Percentiles rank a stretch among this genome's conserved stretches.
These are phyloP conservation scores for Drosophila arawakana DNA, from an alignment of 1,140 invertebrate genomes.

Conservation along the genomic window DNA sequence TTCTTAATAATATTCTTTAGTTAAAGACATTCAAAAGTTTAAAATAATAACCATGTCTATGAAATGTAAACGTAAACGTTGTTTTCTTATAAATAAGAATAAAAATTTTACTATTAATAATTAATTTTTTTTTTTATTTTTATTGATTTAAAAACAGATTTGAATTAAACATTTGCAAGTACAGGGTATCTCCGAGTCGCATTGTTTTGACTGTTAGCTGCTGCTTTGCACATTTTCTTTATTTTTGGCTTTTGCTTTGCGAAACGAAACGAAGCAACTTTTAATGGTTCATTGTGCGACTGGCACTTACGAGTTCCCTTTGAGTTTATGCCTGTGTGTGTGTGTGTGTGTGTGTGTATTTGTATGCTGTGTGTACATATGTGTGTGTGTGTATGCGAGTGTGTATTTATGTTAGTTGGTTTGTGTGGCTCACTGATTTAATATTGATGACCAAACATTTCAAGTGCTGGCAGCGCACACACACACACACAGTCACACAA, in stretches of 20 bases:
- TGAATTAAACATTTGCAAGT: background rate
- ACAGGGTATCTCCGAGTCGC: constrained; percentile 7
- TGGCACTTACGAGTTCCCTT: constrained; percentile 54
- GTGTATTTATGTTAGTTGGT: constrained; percentile 42
- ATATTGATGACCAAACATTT: constrained; percentile 81
- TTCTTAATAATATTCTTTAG: too few species aligned
- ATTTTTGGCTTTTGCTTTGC: constrained; percentile 45
- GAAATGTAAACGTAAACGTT: too few species aligned
- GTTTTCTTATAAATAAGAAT: too few species aligned
- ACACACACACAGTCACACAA: constrained; percentile 11
- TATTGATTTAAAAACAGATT: too few species aligned
- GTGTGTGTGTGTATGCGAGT: background rate
- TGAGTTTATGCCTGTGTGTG: constrained; percentile 15
- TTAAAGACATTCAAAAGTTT: too few species aligned
- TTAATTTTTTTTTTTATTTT: too few species aligned
- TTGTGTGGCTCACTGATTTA: constrained; percentile 70
- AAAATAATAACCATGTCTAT: too few species aligned
- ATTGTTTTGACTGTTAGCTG: background rate
- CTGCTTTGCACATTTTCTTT: constrained; percentile 18
- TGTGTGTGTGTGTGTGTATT: background rate
- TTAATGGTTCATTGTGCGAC: constrained; percentile 78
- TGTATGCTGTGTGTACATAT: background rate
- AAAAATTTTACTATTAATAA: too few species aligned
- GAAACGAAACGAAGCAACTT: constrained; percentile 75
- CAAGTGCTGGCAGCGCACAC: constrained; percentile 60